Evolutionary conservation across 1,140 invertebrate species (phyloP), one percentile per base, ranked within the genome.

Genomic region (Epicauta chinensis): DNA sequence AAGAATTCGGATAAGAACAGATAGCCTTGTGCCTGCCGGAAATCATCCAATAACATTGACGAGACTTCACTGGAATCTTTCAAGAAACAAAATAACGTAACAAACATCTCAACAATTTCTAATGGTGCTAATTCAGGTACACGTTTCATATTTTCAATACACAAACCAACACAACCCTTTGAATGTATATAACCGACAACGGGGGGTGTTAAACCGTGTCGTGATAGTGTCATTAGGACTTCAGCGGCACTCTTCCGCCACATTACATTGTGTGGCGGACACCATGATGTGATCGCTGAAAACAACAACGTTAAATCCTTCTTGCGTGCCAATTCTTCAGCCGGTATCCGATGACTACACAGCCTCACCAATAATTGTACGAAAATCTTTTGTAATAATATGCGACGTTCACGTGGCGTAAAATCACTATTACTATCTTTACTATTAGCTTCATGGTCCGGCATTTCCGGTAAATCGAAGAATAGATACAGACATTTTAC

Each of bases 401-500:
- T 91, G 61, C 94, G 77, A 53, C 91, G 82, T 74, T 98, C 94
- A 59, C 83, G 81, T 4, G 90, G 86, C 56, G 89, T 93, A 71
- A 95, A 96, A 70, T 96, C 91, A 71, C 87, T 91, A 55, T 76
- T 81, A 36, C 77, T 71, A 69, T 81, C 80, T 62, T 88, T 82
- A 43, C 79, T 72, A 66, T 89, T 81, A 32, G 84, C 81, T 65
- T 87, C 84, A 30, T 85, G 80, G 64, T 90, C 86, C 45, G 90
- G 89, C 73, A 91, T 84, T 73, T 87, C 84, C 34, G 96, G 94
- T 38, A 99, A 76, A 76, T 99, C 97, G 74, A 98, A 98, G 73
- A 99, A 99, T 51, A 99, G 74, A 71, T 99, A 99, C 29, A 99
- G 76, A 76, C 96, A 98, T 79, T 98, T 99, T 3, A 98, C 95